Base-by-base conservation (phyloP, 2,888 invertebrate species). In the Sceliomorpha sp. region DNA sequence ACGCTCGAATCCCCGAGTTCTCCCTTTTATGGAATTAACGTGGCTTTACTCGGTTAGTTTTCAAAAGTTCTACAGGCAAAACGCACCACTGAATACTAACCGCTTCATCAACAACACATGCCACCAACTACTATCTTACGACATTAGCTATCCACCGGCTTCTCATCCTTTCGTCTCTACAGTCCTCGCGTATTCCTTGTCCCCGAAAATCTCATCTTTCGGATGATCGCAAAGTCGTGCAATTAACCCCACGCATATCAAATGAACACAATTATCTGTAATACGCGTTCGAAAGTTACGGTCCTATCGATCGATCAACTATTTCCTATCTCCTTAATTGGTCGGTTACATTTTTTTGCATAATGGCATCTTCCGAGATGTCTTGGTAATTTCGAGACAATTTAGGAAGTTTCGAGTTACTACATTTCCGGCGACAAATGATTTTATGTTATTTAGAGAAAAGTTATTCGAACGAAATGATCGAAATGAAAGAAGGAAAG, bases 81-180 rank as follows among this genome's bases (percentile, higher is more conserved):
- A 84, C 80, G 81, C 84, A 81, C 78, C 78, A 79, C 81, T 86
- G 87, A 86, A 87, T 87, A 87, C 87, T 85, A 87, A 87, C 84
- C 84, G 87, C 86, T 86, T 87, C 87, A 87, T 87, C 87, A 86
- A 86, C 86, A 85, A 87, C 87, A 86, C 87, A 87, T 86, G 87
- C 85, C 82, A 75, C 81, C 79, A 74, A 78, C 75, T 75, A 76
- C 78, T 78, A 76, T 78, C 77, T 76, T 70, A 75, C 74, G 73
- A 81, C 78, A 75, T 83, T 81, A 79, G 73, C 75, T 71, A 66
- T 69, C 59, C 64, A 26, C 59, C 48, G 50, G 32, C 56, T 70
- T 68, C 69, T 70, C 62, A 63, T 62, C 71, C 69, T 48, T 59
- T 53, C 64, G 72, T 58, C 63, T 58, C 48, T 42, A 42, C 53